Evolutionary conservation across 1,140 invertebrate species (phyloP), one percentile per base, ranked within the genome.

Genomic region (Acyrthosiphon pisum): DNA sequence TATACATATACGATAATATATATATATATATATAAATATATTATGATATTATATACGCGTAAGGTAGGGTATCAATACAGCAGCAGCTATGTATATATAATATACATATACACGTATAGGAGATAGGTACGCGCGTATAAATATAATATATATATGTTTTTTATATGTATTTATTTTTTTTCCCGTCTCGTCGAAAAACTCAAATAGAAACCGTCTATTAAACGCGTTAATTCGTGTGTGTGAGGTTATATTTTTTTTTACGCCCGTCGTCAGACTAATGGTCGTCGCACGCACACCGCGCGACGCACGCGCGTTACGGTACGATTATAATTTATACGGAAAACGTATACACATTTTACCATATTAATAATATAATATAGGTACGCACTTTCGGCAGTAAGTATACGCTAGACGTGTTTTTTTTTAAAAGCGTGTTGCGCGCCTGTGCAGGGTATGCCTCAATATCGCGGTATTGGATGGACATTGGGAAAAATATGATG

Each of bases 151-250:
- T 50, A n/a, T n/a, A n/a, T n/a, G n/a, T 50, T 50, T 50, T 50
- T 50, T 48, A 48, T 48, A 14, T 8, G 9, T 48, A 48, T 2
- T 46, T 48, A 20, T n/a, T 18, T n/a, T 46, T 88, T 88, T 46
- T 14, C 20, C 48, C n/a, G 20, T 88, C 86, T 46, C 46, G 30
- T 88, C 30, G 23, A 88, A 89, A 87, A 35, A 53, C 87, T 30
- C 48, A 37, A 23, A 53, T 56, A 56, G 88, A 89, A 89, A 89
- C 35, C 86, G 83, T 84, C 83, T 41, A 84, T 84, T 84, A 44
- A 84, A 84, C 89, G 89, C 53, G n/a, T 46, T 35, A 53, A 53
- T 48, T 88, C 87, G 48, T 88, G 48, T 23, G 60, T 46, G 23
- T 87, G 50, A 22, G 6, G 7, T 48, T 44, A 8, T 84, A 35